phyloP scores from a whole-genome alignment of 2,113 vertebrate species.

The Thymallus thymallus region DNA sequence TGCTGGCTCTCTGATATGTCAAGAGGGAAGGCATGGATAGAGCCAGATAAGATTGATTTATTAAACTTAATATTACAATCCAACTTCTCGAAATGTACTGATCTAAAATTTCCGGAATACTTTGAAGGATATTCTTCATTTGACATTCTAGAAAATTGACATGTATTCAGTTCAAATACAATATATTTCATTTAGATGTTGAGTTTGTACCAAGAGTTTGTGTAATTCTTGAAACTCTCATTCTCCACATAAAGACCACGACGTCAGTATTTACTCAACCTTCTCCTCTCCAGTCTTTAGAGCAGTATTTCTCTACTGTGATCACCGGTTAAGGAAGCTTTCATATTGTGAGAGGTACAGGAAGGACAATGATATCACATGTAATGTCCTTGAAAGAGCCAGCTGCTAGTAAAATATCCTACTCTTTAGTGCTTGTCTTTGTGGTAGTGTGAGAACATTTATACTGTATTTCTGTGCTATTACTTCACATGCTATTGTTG shows the following conservation, averaged over 20 bases:
- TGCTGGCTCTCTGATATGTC: not conserved
- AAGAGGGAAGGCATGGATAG: not conserved
- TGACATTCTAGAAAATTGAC: too few relatives aligned
- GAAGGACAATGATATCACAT: slow-evolving; percentile 9
- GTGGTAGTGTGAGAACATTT: slow-evolving; percentile 9
- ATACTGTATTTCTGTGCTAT: slow-evolving; percentile 21
- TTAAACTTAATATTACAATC: too few relatives aligned
- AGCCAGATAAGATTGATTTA: slow-evolving; percentile 7
- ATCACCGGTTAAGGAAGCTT: not conserved
- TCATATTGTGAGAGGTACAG: not conserved
- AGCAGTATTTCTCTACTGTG: not conserved
- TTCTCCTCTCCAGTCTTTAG: not conserved
- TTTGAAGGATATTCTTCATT: too few relatives aligned
- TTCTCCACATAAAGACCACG: not conserved
- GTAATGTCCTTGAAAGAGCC: not conserved
- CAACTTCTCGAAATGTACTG: too few relatives aligned
- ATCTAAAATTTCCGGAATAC: too few relatives aligned
- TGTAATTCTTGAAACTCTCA: not conserved
- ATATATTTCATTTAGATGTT: not conserved
- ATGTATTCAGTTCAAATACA: too few relatives aligned
- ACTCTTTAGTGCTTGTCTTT: not conserved
- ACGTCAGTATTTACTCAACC: not conserved
- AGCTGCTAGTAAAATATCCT: not conserved
- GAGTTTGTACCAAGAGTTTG: not conserved
- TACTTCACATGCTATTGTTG: slow-evolving; percentile 8